Evolutionary conservation across 2,113 vertebrate species (phyloP).

Genomic region (Limanda limanda): DNA sequence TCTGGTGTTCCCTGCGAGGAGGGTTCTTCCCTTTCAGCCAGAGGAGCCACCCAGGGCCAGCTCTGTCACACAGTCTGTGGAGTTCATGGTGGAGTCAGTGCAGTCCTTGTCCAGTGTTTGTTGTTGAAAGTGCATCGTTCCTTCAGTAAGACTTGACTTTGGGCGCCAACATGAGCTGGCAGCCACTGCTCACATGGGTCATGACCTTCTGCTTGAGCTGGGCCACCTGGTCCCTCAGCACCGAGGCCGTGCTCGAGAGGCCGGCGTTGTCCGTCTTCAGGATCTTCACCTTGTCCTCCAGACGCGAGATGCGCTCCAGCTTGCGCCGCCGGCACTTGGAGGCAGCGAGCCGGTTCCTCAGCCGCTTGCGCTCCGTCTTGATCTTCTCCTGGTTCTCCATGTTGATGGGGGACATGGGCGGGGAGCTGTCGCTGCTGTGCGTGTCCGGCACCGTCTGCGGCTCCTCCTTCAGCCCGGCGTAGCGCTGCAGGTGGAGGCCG

Average conservation of each 20-base stretch:
- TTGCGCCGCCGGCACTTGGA: constrained; percentile 94
- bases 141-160: constrained; percentile 87
- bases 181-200: constrained; percentile 93
- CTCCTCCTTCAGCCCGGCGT: constrained; percentile 87
- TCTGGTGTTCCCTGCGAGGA: constrained; percentile 24
- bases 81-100: constrained; percentile 67
- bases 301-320: constrained; percentile 91
- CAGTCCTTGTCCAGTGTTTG: constrained; percentile 79
- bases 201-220: constrained; percentile 94
- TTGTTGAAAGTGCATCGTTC: constrained; percentile 56
- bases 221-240: constrained; percentile 92
- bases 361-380: constrained; percentile 91
- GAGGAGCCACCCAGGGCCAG: constrained; percentile 41
- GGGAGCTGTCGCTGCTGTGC: constrained; percentile 85
- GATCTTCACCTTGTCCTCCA: constrained; percentile 93
- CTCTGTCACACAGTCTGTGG: constrained; percentile 47
- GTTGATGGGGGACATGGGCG: constrained; percentile 91
- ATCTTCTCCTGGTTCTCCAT: constrained; percentile 92
- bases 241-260: constrained; percentile 87
- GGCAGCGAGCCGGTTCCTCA: constrained; percentile 91
- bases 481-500: constrained; percentile 77
- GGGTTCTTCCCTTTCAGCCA: constrained; percentile 5
- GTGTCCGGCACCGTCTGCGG: constrained; percentile 91
- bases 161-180: constrained; percentile 90
- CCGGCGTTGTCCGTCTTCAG: constrained; percentile 92